A percentile compares a stretch with the other conserved stretches of the same genome.
These are phyloP conservation scores for Silurus lanzhouensis DNA, from an alignment of 2,797 vertebrate genomes.

Conservation along the genomic window DNA sequence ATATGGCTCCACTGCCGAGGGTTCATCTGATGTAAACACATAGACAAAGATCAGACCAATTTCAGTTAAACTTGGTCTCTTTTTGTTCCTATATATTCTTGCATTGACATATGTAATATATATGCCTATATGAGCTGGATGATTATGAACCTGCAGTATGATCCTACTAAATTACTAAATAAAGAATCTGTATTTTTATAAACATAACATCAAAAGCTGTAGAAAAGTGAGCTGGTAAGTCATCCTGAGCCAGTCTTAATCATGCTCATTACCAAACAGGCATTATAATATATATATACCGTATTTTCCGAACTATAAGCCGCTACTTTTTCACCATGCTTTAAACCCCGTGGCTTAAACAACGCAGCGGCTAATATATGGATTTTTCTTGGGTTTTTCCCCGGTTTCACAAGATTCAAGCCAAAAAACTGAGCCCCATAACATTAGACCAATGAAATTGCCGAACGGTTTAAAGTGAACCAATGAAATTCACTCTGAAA, in stretches of 20 bases:
- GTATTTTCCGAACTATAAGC: no score
- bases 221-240: not conserved
- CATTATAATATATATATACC: no score
- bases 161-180: not conserved
- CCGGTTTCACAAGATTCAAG: no score
- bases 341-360: no score
- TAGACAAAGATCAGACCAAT: not conserved
- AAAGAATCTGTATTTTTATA: no score
- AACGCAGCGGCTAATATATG: no score
- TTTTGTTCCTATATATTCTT: not conserved
- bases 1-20: constrained; percentile 97
- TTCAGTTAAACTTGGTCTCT: not conserved
- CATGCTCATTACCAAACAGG: not conserved
- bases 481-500: no score
- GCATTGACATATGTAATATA: not conserved
- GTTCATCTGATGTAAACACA: constrained; percentile 83
- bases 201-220: not conserved
- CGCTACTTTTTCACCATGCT: no score
- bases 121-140: not conserved
- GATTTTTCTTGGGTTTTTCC: no score
- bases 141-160: not conserved
- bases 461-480: no score
- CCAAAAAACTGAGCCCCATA: no score
- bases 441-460: no score
- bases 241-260: not conserved